Evolutionary conservation across 35 echinoderm and acorn worm genomes (phyloP), one percentile per base, ranked within the genome.

Genomic region (Apostichopus californicus): DNA sequence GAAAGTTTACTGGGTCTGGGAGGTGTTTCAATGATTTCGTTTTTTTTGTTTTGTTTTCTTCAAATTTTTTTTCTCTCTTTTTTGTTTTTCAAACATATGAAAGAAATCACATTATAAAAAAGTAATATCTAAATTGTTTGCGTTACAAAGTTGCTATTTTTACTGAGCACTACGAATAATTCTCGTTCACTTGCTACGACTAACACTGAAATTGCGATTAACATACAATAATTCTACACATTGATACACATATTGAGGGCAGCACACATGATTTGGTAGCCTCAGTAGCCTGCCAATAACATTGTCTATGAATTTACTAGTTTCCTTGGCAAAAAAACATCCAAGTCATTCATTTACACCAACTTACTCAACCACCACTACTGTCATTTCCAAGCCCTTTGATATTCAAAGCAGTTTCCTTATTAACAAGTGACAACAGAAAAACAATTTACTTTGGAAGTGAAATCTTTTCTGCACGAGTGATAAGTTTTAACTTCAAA

Each of bases 1-100:
- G 86, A 89, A 89, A 89, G 86, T 89, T 89, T 89, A 65, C 81
- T 89, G 86, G 86, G 86, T 89, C 86, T 89, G 64, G 64, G 86
- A 89, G 86, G 86, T 89, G 86, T 89, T 89, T 82, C 46, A 82
- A 61, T 61, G 18, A 87, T 72, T 72, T 65, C 22, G 7, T 64
- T 64, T 87, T 87, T 46, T 46, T 46, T 46, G 34, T 46, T 46
- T 46, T 46, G 34, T 46, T 46, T 46, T 46, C 34, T 46, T 46
- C 34, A 46, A 23, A 34, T 72, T 71, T 89, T 89, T 73, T 72
- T 89, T 72, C 73, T 4, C 46, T 54, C 72, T 72, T 89, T 82
- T 82, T 82, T 82, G 26, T 54, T 55, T 57, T 82, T 14, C 80
- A 82, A 14, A 82, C 46, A 82, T 82, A 82, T 82, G 55, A 57